Evolutionary conservation across 2,113 vertebrate species (phyloP), one percentile per base, ranked within the genome.

Genomic region (Strix aluco): DNA sequence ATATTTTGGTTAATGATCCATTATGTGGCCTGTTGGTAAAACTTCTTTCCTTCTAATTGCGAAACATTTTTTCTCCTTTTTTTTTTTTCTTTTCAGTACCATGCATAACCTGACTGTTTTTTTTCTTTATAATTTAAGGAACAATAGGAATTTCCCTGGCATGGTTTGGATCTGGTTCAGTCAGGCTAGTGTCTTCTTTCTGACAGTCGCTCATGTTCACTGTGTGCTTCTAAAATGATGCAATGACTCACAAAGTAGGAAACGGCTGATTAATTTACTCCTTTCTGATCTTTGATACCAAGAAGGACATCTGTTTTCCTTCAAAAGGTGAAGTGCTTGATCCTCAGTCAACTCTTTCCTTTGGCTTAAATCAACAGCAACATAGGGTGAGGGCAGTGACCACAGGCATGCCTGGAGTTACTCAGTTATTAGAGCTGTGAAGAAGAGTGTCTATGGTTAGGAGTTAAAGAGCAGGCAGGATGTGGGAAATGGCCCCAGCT

Each of bases 1-100:
- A 97, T 96, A 72, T 94, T 97, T 92, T 97, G 90, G 86, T 97
- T 98, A 98, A 98, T 97, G 97, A 97, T 88, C 88, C 96, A 92
- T 96, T 89, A 92, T 90, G 78, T 88, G 40, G 88, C 67, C 80
- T 91, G 46, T 85, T 98, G 96, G 91, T 88, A 96, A 92, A 98
- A 94, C 74, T 98, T 96, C 95, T 94, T 98, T 95, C 90, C 81
- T 97, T 98, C 96, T 98, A 97, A 97, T 98, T 97, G 94, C 94
- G 95, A 97, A 97, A 86, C 58, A 92, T 67, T 5, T 67, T 6
- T 5, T 32, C 57, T 36, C 47, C 21, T 7, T 26, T 13, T 27
- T 19, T 19, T n/a, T 47, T 73, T 69, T 63, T 57, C 14, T 54
- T 83, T 72, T 72, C 49, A 65, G 16, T 61, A 44, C 16, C 8